A percentile compares a stretch with the other conserved stretches of the same genome.
Conservation (phyloP, 2,888 invertebrate genomes). For the Oligia strigilis region DNA sequence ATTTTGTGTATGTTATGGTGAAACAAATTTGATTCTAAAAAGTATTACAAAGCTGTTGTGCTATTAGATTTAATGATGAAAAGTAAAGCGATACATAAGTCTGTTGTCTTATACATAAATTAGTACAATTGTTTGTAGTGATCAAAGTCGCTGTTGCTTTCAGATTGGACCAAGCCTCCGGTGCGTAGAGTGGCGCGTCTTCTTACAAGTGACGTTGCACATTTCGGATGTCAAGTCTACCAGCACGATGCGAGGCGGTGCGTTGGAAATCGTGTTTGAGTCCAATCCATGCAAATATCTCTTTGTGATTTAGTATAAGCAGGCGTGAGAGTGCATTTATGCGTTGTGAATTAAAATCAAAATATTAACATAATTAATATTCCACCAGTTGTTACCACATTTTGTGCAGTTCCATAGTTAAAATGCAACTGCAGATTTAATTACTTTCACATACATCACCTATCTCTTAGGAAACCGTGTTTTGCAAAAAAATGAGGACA, state of each 20-base stretch:
- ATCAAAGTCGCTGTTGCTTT: conserved; percentile 64
- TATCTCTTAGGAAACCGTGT: conserved; percentile 1
- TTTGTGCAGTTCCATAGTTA: neutral
- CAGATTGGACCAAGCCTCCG: conserved; percentile 71
- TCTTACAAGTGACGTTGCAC: conserved; percentile 83
- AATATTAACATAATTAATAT: conserved; percentile 64
- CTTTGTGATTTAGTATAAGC: conserved; percentile 37
- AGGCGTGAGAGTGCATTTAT: conserved; percentile 60
- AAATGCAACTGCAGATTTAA: neutral
- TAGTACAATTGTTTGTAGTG: neutral
- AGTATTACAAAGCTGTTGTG: neutral
- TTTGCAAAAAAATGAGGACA: conserved; percentile 51
- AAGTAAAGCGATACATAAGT: neutral
- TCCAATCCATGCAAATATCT: conserved; percentile 55
- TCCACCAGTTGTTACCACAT: conserved; percentile 11
- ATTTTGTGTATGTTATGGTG: conserved; percentile 2
- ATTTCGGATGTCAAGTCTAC: conserved; percentile 72
- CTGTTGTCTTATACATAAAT: neutral
- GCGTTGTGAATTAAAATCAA: conserved; percentile 59
- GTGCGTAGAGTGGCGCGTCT: conserved; percentile 77
- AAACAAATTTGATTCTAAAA: neutral
- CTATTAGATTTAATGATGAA: neutral
- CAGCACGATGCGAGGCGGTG: conserved; percentile 64
- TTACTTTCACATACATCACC: neutral
- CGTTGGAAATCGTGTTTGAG: conserved; percentile 54